Percentiles rank a stretch among this genome's conserved stretches.
Conservation (phyloP, 2,888 invertebrate species). For the Hirtodrosophila trivittata region DNA sequence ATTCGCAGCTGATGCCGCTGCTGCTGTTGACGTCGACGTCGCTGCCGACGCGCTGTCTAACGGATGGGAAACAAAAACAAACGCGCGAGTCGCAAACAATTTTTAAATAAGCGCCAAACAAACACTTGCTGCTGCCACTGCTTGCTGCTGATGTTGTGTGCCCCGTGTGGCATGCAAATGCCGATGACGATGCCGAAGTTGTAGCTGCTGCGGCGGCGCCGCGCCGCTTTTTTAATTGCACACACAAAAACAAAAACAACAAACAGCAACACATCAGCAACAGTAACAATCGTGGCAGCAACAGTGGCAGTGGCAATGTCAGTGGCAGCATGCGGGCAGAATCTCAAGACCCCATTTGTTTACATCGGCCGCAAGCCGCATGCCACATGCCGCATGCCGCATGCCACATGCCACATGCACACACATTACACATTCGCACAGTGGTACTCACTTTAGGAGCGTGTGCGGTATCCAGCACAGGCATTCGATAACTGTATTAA, state of each 20-base stretch:
- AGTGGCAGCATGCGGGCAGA: slow-evolving; percentile 33
- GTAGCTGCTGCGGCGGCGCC: slow-evolving; percentile 11
- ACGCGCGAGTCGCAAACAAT: slow-evolving; percentile 47
- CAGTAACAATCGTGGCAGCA: slow-evolving; percentile 4
- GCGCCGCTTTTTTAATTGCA: slow-evolving; percentile 55
- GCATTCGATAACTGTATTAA: slow-evolving; percentile 24
- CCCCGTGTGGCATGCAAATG: slow-evolving; percentile 3
- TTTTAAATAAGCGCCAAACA: slow-evolving; percentile 45
- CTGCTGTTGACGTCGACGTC: slow-evolving; percentile 27
- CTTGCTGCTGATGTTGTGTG: slow-evolving; percentile 14
- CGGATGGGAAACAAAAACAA: slow-evolving; percentile 44
- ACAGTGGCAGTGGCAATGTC: slow-evolving; percentile 22
- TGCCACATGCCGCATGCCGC: too few relatives aligned
- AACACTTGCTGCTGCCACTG: slow-evolving; percentile 54
- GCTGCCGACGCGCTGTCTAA: slow-evolving; percentile 54
- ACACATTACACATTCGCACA: slow-evolving; percentile 57
- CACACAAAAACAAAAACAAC: slow-evolving; percentile 19
- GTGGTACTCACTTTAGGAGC: slow-evolving; percentile 60
- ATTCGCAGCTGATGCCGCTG: slow-evolving; percentile 35
- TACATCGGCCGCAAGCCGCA: slow-evolving; percentile 49
- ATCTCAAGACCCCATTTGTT: slow-evolving; percentile 77
- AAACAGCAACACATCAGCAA: slow-evolving; percentile 11
- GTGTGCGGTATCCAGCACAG: slow-evolving; percentile 30
- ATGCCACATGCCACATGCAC: not conserved
- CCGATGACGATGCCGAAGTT: slow-evolving; percentile 18